Base-by-base conservation (phyloP, 2,888 invertebrate genomes). In the Trimorus sp. region DNA sequence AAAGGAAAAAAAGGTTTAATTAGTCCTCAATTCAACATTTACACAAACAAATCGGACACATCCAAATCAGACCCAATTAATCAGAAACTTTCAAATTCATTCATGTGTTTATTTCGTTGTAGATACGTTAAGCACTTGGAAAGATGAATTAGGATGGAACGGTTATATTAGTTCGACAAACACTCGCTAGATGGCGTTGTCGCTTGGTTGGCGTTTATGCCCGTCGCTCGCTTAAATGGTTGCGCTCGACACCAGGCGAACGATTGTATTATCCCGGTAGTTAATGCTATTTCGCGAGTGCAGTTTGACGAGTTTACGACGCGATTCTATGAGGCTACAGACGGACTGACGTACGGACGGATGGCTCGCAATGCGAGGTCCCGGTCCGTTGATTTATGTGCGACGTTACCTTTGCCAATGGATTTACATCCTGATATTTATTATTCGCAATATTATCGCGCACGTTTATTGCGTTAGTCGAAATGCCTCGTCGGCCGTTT, bases 371-470 rank as follows among this genome's bases (percentile, higher is more conserved):
- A 79, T 84, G 85, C 83, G 79, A 79, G 83, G 87, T 83, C 80
- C 82, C 84, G 79, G 84, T 79, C 83, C 87, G 84, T 86, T 91
- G 91, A 91, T 91, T 91, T 91, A 91, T 90, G 90, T 87, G 83
- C 88, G 88, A 91, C 91, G 89, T 91, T 90, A 90, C 89, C 89
- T 90, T 89, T 89, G 90, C 91, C 91, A 91, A 91, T 90, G 90
- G 90, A 91, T 91, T 91, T 91, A 90, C 90, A 91, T 91, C 89
- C 87, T 87, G 89, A 90, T 91, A 91, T 91, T 91, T 91, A 91
- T 91, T 91, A 90, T 91, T 90, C 89, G 89, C 83, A 90, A 90
- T 90, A 91, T 90, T 90, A 91, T 90, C 89, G 90, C 88, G 86
- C 82, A 86, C 86, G 88, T 90, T 91, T 91, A 91, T 91, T 90